These are phyloP conservation scores for Limnodromus scolopaceus DNA, from an alignment of 2,797 vertebrate species.

Conservation along the genomic window DNA sequence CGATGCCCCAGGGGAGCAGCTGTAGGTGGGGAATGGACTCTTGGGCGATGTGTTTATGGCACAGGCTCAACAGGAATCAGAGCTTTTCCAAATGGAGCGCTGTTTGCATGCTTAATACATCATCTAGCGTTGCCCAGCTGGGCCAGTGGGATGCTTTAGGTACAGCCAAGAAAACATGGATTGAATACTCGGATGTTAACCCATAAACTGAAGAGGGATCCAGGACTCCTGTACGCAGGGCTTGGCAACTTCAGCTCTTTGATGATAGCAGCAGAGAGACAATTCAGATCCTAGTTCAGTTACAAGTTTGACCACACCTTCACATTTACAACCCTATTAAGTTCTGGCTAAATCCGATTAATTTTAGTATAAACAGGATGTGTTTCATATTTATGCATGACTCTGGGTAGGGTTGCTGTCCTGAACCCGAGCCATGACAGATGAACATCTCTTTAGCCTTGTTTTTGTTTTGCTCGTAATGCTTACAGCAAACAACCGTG, in stretches of 20 bases:
- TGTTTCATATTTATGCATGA: background rate
- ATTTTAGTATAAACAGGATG: constrained; percentile 39
- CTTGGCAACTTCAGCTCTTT: background rate
- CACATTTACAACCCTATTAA: background rate
- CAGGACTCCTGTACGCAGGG: background rate
- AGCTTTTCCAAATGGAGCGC: constrained; percentile 1
- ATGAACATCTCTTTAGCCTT: constrained; percentile 44
- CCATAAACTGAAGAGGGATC: background rate
- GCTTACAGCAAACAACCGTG: constrained; percentile 41
- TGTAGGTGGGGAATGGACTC: background rate
- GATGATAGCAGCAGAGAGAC: background rate
- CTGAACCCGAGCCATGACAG: background rate
- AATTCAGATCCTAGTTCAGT: background rate
- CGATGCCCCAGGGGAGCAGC: background rate
- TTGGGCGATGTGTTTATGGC: constrained; percentile 18
- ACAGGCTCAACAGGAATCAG: background rate
- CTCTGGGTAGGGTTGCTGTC: background rate
- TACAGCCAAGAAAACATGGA: background rate
- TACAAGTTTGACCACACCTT: background rate
- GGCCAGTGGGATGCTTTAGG: background rate
- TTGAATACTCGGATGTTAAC: background rate
- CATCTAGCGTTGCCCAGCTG: constrained; percentile 2
- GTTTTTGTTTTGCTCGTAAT: constrained; percentile 56
- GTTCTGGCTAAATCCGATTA: background rate
- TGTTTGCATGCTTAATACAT: background rate